Percentiles rank a stretch among this genome's conserved stretches.
These are phyloP conservation scores for Cryptoprocta ferox DNA, from an alignment of 2,797 vertebrate genomes.

Conservation along the genomic window DNA sequence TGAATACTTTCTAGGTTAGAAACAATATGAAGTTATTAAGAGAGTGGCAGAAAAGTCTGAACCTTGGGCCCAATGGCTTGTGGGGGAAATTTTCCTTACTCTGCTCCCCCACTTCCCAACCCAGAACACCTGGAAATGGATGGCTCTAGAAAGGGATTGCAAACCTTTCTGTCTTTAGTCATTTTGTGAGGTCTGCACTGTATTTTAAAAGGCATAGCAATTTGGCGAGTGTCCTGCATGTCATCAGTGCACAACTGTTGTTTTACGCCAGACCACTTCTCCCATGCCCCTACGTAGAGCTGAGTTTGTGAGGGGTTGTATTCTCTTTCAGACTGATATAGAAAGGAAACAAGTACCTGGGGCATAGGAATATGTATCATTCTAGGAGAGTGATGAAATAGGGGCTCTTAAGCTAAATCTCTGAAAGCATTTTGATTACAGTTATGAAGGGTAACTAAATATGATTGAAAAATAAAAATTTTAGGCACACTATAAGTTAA, in stretches of 20 bases:
- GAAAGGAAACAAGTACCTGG: not conserved
- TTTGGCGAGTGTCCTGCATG: not conserved
- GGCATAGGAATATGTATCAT: not conserved
- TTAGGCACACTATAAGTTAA: not conserved
- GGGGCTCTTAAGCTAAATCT: not conserved
- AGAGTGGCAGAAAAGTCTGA: not conserved
- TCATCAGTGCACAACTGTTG: not conserved
- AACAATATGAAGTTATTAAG: not conserved
- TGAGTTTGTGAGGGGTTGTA: not conserved
- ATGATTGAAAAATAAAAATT: slow-evolving; percentile 18
- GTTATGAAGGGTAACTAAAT: slow-evolving; percentile 35
- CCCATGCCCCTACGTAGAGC: not conserved
- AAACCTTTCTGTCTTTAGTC: not conserved
- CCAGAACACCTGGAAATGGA: not conserved
- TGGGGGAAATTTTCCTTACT: not conserved
- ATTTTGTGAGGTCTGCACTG: not conserved
- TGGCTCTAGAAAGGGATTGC: not conserved
- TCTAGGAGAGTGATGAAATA: not conserved
- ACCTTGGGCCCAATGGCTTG: not conserved
- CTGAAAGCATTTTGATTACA: slow-evolving; percentile 20
- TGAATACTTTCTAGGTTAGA: not conserved
- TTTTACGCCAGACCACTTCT: not conserved
- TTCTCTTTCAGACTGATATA: slow-evolving; percentile 14
- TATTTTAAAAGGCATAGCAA: slow-evolving; percentile 21
- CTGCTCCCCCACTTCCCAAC: not conserved